Conservation (phyloP, 2,113 vertebrate genomes). For the Aix galericulata region DNA sequence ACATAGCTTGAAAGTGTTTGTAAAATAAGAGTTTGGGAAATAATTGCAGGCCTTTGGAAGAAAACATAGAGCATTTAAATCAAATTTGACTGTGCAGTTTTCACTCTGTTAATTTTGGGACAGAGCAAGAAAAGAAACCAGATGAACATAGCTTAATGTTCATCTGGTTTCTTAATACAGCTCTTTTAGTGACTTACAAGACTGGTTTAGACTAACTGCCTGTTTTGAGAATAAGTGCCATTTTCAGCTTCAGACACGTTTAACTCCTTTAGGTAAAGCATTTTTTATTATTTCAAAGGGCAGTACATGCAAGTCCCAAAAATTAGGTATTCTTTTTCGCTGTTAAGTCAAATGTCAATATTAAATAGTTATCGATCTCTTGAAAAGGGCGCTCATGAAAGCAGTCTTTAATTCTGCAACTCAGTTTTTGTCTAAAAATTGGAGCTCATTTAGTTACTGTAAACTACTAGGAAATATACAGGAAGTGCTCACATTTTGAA, state of each 20-base stretch:
- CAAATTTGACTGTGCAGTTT: not conserved
- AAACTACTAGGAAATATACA: not conserved
- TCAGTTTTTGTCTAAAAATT: not conserved
- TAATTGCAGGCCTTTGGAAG: not conserved
- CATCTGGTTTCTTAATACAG: not conserved
- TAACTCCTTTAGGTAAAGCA: not conserved
- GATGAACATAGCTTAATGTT: not conserved
- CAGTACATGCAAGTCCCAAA: not conserved
- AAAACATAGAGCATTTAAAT: not conserved
- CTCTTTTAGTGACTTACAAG: not conserved
- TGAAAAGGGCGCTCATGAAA: not conserved
- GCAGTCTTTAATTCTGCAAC: not conserved
- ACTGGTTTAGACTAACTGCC: not conserved
- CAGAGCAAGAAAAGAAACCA: not conserved
- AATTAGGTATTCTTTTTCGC: not conserved
- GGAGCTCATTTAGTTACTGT: not conserved
- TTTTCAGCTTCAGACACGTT: not conserved
- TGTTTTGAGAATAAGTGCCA: not conserved
- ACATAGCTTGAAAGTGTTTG: not conserved
- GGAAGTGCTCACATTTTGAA: not conserved
- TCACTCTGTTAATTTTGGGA: not conserved
- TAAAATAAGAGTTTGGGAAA: not conserved
- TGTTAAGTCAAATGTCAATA: not conserved
- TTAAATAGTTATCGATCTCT: not conserved
- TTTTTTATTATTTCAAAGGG: not conserved